Evolutionary conservation across 2,113 vertebrate genomes (phyloP).

Genomic region (Globicephala melas): DNA sequence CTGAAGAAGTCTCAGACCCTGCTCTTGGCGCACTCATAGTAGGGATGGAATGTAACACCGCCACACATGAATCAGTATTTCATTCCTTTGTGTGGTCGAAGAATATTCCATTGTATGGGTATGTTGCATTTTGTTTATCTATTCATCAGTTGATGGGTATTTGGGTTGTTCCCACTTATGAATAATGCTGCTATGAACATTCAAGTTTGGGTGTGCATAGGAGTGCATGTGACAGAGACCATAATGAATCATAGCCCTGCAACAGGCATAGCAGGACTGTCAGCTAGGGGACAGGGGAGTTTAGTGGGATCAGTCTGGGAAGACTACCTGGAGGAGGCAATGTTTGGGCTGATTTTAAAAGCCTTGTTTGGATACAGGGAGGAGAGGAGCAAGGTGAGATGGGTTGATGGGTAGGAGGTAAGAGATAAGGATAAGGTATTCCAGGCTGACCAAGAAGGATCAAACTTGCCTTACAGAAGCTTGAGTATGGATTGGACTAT

Average conservation of each 20-base stretch:
- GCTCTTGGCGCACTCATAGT: neutral
- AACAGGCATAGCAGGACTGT: neutral
- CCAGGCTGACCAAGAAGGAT: neutral
- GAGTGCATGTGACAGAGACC: neutral
- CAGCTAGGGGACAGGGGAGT: neutral
- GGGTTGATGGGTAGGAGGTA: neutral
- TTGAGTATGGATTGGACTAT: neutral
- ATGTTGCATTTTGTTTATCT: neutral
- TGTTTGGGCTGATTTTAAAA: neutral
- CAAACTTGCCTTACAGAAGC: neutral
- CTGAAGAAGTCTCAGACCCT: neutral
- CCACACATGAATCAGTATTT: neutral
- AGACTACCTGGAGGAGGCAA: neutral
- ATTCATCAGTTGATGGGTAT: neutral
- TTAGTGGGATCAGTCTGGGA: neutral
- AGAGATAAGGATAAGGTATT: neutral
- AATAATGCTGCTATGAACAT: neutral
- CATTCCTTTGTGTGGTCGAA: neutral
- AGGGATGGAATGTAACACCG: neutral
- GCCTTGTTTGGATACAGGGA: neutral
- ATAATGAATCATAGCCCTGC: neutral
- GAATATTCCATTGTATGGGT: neutral
- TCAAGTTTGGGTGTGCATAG: neutral
- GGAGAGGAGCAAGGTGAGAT: neutral
- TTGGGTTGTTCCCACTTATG: neutral